Base-by-base conservation (phyloP, 2,113 vertebrate genomes). In the Scytalopus superciliaris region DNA sequence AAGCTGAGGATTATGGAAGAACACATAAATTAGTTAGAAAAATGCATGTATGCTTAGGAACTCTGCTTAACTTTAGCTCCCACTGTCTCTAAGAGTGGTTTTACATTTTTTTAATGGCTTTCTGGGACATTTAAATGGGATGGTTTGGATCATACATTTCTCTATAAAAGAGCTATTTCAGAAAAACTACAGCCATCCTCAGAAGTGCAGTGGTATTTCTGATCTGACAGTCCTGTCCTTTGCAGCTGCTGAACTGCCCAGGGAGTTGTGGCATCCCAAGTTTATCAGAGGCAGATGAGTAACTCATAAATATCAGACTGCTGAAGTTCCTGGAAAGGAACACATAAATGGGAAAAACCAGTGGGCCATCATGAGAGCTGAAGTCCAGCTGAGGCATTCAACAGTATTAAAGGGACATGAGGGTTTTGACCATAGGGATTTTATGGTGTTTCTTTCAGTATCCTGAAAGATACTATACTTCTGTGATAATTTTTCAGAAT, bases 1-100 rank as follows among this genome's bases (percentile, higher is more conserved):
- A 73, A 92, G 53, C 24, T 35, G 44, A 70, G 75, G 30, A 69
- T 96, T 89, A 63, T 56, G 55, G 63, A 52, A 74, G 39, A 85
- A 42, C 7, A 57, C 2, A 0, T 37, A 57, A 60, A 69, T 74
- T 73, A 21, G 10, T 74, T 87, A 45, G 59, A 60, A 94, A 80
- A 84, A n/a, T 2, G 1, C 3, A 14, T 44, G 19, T 4, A 9
- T 63, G 31, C 35, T 52, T 84, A 70, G 55, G 83, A 92, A 81
- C 39, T 81, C 18, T 53, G 27, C 52, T 56, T 79, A 86, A 59
- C 7, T 33, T 93, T 23, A 88, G 50, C 12, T 92, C 30, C 30
- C 9, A 24, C 15, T 0, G 3, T 27, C 72, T 64, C 4, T 67
- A 39, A 74, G 23, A 37, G 17, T 50, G 50, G 7, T 72, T 86